Base-by-base conservation (phyloP, 2,113 vertebrate species). In the Podarcis cretensis region DNA sequence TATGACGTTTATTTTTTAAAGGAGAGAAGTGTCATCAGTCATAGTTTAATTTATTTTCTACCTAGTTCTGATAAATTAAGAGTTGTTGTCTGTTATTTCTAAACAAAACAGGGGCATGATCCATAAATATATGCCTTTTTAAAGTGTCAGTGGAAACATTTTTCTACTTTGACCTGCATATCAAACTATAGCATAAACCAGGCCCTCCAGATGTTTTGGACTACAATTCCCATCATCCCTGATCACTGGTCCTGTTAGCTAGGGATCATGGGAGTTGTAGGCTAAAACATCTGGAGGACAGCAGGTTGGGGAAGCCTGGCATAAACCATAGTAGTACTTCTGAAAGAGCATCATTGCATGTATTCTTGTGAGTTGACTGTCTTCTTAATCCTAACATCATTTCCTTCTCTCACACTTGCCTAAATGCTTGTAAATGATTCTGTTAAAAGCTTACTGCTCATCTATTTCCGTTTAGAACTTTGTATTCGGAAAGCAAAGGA, bases 401-500 rank as follows among this genome's bases (percentile, higher is more conserved):
- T 74, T 25, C 59, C 16, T 1, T 0, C 71, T 69, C 0, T 81
- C 87, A 35, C 16, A 32, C 81, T 21, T 87, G 5, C 37, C 79
- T 25, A 32, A 74, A 35, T 23, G 8, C 4, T 54, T n/a, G 57
- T 21, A 74, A 32, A 12, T 14, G 10, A 74, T 14, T 83, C 6
- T 71, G 71, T 63, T 32, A 35, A 13, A 71, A 74, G 5, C 16
- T 35, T n/a, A 25, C 40, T 43, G 0, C 76, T 90, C 43, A 85
- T 91, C 10, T 16, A 43, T 18, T 68, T 32, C 16, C 21, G n/a
- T 57, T 18, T 74, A 32, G 83, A 21, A 1, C 43, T 30, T 68
- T 13, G 81, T 92, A 85, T 57, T 88, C 4, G 85, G 12, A 90
- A 91, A 89, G 16, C 43, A 83, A 40, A 63, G 48, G 23, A 73